Evolutionary conservation across 2,113 vertebrate genomes (phyloP).

Genomic region (Myotis lucifugus): DNA sequence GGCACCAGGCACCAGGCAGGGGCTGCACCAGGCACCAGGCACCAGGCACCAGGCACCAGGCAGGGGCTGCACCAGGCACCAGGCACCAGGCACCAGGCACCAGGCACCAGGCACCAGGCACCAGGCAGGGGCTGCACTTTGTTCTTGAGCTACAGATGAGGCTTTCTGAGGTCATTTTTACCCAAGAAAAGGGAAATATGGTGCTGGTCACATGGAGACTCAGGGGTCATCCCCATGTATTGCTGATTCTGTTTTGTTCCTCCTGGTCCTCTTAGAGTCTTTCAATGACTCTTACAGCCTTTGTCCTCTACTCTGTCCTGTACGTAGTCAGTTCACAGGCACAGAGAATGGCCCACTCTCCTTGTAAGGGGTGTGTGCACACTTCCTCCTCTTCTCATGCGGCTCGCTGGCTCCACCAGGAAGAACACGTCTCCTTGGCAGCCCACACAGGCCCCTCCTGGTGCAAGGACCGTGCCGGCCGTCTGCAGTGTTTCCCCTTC

Average conservation of each 20-base stretch:
- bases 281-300: background rate
- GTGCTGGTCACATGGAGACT: background rate
- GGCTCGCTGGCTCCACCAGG: background rate
- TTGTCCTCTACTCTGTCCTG: background rate
- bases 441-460: accelerated
- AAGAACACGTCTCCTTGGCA: background rate
- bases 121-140: background rate
- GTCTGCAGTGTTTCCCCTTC: accelerated
- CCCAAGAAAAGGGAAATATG: background rate
- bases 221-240: background rate
- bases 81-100: too few species aligned
- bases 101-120: too few species aligned
- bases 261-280: background rate
- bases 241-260: background rate
- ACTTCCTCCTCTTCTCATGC: background rate
- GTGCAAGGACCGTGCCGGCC: accelerated
- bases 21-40: background rate
- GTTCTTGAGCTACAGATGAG: background rate
- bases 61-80: background rate
- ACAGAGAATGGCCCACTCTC: accelerated
- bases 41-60: too few species aligned
- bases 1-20: too few species aligned
- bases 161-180: constrained; percentile 1
- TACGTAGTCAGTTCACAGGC: background rate
- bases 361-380: accelerated